phyloP scores from a whole-genome alignment of 2,888 invertebrate species.

The Cryptocheilus praepositus region DNA sequence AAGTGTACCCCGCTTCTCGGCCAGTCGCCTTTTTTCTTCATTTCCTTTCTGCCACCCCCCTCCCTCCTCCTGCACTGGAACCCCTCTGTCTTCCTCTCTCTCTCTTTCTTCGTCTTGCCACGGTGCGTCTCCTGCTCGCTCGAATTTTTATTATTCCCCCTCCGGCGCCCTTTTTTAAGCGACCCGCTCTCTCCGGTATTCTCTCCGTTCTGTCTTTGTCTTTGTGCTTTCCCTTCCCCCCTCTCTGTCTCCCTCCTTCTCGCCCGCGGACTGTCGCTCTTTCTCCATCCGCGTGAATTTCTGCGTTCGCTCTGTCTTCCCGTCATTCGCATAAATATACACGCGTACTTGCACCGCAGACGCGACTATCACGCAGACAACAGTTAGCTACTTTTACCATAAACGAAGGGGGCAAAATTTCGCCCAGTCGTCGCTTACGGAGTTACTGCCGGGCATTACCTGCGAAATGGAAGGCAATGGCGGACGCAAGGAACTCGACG shows the following conservation, averaged over 20 bases:
- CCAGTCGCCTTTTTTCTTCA: constrained; percentile 54
- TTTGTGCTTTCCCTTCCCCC: not conserved
- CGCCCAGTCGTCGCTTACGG: no score
- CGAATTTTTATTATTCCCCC: constrained; percentile 18
- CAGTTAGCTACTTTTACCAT: constrained; percentile 3
- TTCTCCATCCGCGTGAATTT: no score
- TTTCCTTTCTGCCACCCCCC: constrained; percentile 38
- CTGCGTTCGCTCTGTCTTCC: no score
- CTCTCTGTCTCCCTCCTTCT: not conserved
- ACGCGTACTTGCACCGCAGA: no score
- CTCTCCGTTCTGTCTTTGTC: constrained; percentile 17
- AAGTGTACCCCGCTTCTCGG: constrained; percentile 64
- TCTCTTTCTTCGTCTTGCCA: not conserved
- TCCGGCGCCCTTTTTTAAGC: constrained; percentile 40
- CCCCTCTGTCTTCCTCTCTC: not conserved
- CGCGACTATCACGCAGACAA: not conserved
- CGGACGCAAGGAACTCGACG: no score
- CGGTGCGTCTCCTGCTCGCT: constrained; percentile 14
- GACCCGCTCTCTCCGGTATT: constrained; percentile 34
- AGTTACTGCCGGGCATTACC: no score
- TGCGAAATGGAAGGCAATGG: no score
- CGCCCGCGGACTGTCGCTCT: no score
- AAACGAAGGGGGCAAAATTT: constrained; percentile 1
- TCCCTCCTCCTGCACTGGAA: constrained; percentile 1
- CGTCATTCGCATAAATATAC: no score